Conservation (phyloP, 2,797 vertebrate genomes). For the Falco novaeseelandiae region DNA sequence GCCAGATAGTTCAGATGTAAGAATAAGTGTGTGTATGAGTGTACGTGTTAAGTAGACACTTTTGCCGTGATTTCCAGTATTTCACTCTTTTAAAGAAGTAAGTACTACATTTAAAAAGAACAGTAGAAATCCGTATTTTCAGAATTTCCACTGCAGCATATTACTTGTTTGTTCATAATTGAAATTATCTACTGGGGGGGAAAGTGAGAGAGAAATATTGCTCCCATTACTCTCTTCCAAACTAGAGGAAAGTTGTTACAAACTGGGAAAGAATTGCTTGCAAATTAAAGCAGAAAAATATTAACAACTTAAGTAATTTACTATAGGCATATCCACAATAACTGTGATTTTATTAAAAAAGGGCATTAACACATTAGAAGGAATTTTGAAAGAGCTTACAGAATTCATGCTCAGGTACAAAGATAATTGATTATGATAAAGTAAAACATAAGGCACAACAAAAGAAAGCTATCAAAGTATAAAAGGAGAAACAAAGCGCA, state of each 20-base stretch:
- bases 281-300: background rate
- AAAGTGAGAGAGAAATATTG: background rate
- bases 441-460: background rate
- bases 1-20: background rate
- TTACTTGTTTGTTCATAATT: background rate
- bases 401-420: background rate
- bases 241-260: background rate
- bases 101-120: background rate
- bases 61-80: background rate
- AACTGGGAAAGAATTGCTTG: background rate
- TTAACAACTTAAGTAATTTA: background rate
- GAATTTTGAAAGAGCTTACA: background rate
- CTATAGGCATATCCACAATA: background rate
- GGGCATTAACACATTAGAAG: background rate
- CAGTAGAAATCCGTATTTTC: background rate
- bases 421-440: background rate
- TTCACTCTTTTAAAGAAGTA: background rate
- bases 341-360: background rate
- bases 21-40: background rate
- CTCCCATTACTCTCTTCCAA: background rate
- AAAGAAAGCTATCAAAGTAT: background rate
- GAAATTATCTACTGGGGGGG: background rate
- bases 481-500: background rate
- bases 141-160: background rate
- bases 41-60: background rate